Evolutionary conservation across 2,113 vertebrate species (phyloP), one percentile per base, ranked within the genome.

Genomic region (Passerina amoena): DNA sequence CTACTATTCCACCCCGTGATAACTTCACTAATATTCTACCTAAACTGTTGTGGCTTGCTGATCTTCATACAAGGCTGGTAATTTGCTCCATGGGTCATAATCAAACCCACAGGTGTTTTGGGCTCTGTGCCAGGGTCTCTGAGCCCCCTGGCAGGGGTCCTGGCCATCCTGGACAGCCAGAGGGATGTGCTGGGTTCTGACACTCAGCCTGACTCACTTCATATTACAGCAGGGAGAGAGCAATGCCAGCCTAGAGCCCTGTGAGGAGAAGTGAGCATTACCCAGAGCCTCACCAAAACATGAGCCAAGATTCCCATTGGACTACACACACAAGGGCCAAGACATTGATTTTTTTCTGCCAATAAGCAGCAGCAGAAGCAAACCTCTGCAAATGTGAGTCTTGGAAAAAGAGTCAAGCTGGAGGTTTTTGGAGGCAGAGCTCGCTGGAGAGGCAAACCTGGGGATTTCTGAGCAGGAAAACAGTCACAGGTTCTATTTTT

Each of bases 211-310:
- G 50, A 8, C 35, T 56, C 59, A 2, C 35, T 6, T 17, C 71
- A 59, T 37, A 15, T 27, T 4, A 1, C 38, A 37, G 8, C 8
- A 2, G 64, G 0, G 3, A 35, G 31, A 16, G 35, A 10, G 51
- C 1, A 1, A 25, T 22, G 61, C 31, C 44, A 66, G 44, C 42
- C 51, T 3, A 0, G 20, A 5, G n/a, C 28, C 1, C 15, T 15
- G 37, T 22, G 35, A 85, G 71, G 60, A 59, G 44, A 31, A 28
- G 18, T 1, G 30, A 57, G 31, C 11, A 44, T 60, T 12, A 60
- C 48, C 48, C 72, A 77, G 42, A 77, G 37, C 31, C 54, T 50
- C 45, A 0, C 57, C 65, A 92, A 42, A 90, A 59, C 0, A n/a
- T 17, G n/a, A 25, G 15, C 28, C 31, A 57, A 51, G 20, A 6